These are phyloP conservation scores for Syritta pipiens DNA, from an alignment of 2,888 invertebrate genomes.

Conservation along the genomic window DNA sequence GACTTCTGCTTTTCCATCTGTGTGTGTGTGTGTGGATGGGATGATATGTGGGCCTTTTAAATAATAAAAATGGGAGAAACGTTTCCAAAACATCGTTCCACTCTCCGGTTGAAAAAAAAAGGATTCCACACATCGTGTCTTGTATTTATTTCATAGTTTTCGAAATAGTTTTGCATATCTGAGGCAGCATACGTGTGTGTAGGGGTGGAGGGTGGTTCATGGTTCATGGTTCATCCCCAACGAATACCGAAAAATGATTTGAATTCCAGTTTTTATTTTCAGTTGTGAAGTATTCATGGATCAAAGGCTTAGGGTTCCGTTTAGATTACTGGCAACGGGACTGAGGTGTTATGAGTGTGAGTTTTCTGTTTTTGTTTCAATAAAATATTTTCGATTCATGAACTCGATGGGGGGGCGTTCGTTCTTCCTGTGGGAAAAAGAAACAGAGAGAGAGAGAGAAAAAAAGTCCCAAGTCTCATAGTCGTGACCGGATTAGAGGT, in stretches of 20 bases:
- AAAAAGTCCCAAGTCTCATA: no score
- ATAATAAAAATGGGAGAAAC: conserved; percentile 49
- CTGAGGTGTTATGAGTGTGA: not conserved
- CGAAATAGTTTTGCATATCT: conserved; percentile 59
- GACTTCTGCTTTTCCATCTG: conserved; percentile 48
- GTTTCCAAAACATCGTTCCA: conserved; percentile 2
- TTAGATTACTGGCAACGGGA: conserved; percentile 35
- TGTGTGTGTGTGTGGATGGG: conserved; percentile 13
- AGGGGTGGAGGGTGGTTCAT: not conserved
- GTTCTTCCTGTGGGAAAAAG: not conserved
- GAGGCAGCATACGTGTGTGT: conserved; percentile 7
- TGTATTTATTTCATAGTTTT: conserved; percentile 61
- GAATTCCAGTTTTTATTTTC: conserved; percentile 63
- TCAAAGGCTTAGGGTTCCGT: conserved; percentile 52
- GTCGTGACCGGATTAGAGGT: conserved; percentile 49
- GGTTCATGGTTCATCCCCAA: conserved; percentile 20
- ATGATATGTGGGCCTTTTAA: conserved; percentile 49
- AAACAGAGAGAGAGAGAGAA: no score
- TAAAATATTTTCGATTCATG: conserved; percentile 58
- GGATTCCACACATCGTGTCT: conserved; percentile 50
- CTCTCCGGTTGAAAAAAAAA: conserved; percentile 26
- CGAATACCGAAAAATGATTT: conserved; percentile 53
- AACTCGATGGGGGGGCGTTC: conserved; percentile 5
- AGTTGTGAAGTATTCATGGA: conserved; percentile 62
- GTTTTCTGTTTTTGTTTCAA: conserved; percentile 50